Evolutionary conservation across 2,113 vertebrate genomes (phyloP).

Genomic region (Zosterops borbonicus): DNA sequence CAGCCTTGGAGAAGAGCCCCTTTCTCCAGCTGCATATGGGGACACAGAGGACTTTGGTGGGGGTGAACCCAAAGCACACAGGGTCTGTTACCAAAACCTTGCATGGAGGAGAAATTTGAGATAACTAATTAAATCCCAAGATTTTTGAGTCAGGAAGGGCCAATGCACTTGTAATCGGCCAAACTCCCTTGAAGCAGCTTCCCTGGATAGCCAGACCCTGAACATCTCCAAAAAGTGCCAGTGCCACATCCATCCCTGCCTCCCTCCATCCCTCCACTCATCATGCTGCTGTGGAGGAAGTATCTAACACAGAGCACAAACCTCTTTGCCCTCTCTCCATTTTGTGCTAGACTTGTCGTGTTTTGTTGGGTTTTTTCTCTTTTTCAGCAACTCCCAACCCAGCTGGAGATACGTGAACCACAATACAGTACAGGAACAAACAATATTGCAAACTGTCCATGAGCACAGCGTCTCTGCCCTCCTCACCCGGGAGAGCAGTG

Average conservation of each 20-base stretch:
- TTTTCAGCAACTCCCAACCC: slow-evolving; percentile 56
- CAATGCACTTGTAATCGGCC: not conserved
- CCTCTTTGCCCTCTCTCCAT: not conserved
- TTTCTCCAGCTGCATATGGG: not conserved
- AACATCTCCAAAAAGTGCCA: not conserved
- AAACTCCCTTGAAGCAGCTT: not conserved
- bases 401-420: slow-evolving; percentile 54
- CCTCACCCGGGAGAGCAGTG: not conserved
- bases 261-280: fast-evolving
- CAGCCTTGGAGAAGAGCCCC: fast-evolving
- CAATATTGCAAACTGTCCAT: fast-evolving
- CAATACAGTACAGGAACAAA: slow-evolving; percentile 54
- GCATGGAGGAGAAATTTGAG: not conserved
- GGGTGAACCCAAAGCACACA: not conserved
- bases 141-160: fast-evolving
- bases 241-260: not conserved
- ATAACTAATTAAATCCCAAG: not conserved
- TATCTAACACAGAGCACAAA: not conserved
- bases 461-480: not conserved
- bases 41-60: not conserved
- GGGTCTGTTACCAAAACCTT: not conserved
- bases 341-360: not conserved
- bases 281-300: not conserved
- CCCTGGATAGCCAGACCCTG: not conserved
- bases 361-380: not conserved